A percentile compares a stretch with the other conserved stretches of the same genome.
These are phyloP conservation scores for Limanda limanda DNA, from an alignment of 2,113 vertebrate species.

Conservation along the genomic window DNA sequence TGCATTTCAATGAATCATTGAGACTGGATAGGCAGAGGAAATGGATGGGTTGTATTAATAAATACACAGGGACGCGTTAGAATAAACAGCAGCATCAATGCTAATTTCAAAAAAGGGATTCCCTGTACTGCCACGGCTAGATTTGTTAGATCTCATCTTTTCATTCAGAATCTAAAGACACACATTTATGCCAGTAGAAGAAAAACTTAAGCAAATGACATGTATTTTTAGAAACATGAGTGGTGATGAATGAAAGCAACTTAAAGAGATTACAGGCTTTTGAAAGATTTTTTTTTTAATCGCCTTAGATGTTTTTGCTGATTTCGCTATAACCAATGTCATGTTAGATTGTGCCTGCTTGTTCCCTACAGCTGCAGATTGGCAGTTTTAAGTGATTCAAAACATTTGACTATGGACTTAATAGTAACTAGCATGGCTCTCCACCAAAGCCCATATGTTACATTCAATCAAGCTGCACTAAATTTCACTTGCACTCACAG, in stretches of 20 bases:
- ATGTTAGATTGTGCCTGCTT: not conserved
- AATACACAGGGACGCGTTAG: slow-evolving; percentile 60
- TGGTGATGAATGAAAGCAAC: not conserved
- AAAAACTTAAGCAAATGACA: slow-evolving; percentile 17
- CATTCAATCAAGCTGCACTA: not conserved
- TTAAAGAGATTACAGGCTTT: not conserved
- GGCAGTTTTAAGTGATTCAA: not conserved
- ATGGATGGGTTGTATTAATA: slow-evolving; percentile 68
- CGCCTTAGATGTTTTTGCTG: not conserved
- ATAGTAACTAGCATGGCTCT: no score
- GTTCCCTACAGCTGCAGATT: not conserved
- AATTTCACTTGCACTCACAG: no score
- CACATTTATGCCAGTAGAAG: slow-evolving; percentile 9
- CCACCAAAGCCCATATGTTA: no score
- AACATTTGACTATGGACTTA: not conserved
- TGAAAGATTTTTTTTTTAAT: not conserved
- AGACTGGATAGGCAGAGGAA: slow-evolving; percentile 65
- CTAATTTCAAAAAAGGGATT: slow-evolving; percentile 57
- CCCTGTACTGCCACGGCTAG: slow-evolving; percentile 22
- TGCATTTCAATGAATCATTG: slow-evolving; percentile 84
- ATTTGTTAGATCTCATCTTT: slow-evolving; percentile 36
- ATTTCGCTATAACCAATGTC: not conserved
- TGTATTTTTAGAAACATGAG: slow-evolving; percentile 18
- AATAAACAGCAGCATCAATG: slow-evolving; percentile 45
- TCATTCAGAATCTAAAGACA: slow-evolving; percentile 44